Percentiles rank a stretch among this genome's conserved stretches.
Conservation (phyloP, 30 jellyfish, hydroid and myxozoan species). For the Pseudorhiza aurosa region DNA sequence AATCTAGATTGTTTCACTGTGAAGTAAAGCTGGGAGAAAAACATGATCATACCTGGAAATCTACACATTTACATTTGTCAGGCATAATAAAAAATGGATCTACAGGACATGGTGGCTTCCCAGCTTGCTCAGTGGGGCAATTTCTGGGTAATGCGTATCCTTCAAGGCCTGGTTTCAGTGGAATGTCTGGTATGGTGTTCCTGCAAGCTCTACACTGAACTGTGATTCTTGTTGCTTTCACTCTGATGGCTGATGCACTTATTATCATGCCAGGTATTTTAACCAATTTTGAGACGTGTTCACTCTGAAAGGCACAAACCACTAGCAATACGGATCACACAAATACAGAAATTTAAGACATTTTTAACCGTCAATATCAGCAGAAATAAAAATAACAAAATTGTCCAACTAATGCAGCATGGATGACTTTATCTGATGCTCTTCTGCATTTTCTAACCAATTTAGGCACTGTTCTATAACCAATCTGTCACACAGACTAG, state of each 20-base stretch:
- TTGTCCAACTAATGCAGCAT: no score
- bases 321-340: no score
- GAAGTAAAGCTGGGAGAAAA: no score
- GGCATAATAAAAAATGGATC: slow-evolving; percentile 99
- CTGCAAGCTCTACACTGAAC: slow-evolving; percentile 96
- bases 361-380: no score
- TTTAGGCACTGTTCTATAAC: no score
- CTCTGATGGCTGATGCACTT: slow-evolving; percentile 98
- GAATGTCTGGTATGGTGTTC: slow-evolving; percentile 88
- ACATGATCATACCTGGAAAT: slow-evolving; percentile 86
- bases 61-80: slow-evolving; percentile 99
- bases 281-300: slow-evolving; percentile 92
- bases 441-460: no score
- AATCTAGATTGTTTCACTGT: no score
- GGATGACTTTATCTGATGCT: no score
- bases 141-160: slow-evolving; percentile 96
- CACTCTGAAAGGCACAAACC: slow-evolving; percentile 71
- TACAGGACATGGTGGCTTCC: slow-evolving; percentile 99
- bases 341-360: no score
- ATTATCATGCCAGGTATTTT: slow-evolving; percentile 97
- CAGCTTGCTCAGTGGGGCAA: slow-evolving; percentile 96
- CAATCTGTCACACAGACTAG: no score
- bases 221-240: slow-evolving; percentile 90
- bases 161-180: slow-evolving; percentile 95
- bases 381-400: no score